Base-by-base conservation (phyloP, 2,888 invertebrate genomes). In the Listrodromus nycthemerus region DNA sequence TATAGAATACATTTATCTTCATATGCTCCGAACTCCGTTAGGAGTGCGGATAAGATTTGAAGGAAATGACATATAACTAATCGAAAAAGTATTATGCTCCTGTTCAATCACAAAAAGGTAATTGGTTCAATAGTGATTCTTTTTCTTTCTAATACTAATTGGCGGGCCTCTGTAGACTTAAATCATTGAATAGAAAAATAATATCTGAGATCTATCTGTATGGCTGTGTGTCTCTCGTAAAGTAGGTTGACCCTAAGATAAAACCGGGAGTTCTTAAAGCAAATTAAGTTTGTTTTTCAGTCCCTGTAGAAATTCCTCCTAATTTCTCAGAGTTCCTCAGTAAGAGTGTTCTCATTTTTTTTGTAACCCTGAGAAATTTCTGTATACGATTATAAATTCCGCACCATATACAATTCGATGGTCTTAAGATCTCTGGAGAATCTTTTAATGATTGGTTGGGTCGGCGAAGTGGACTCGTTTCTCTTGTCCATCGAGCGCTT, bases 401-500 rank as follows among this genome's bases (percentile, higher is more conserved):
- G 21, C 16, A 37, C 48, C 6, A 50, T 73, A 27, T 73, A 10
- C 33, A 70, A 21, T 65, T 33, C n/a, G 30, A 61, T 10, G 24
- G 45, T 24, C 30, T 66, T 30, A 30, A 55, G 65, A 4, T 10
- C 52, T 61, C 24, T 45, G 24, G 21, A 24, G 61, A 13, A 50
- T 45, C 65, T 19, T 61, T 91, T 81, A 89, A 78, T 90, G 88
- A 69, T 89, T 88, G 5, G 88, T 86, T 16, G 86, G 80, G 79
- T 90, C 90, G 24, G 91, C 90, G 70, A 93, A 93, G 83, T 93
- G 93, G 79, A 93, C 93, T 86, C 93, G 93, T 74, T 93, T 93
- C 71, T 91, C 89, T 80, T 94, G 92, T 21, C 94, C 94, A 86
- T 95, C 95, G 79, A 95, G 91, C 63, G 92, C 89, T 80, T 94